Conservation (phyloP, 2,888 invertebrate species). For the Caenorhabditis macrosperma region DNA sequence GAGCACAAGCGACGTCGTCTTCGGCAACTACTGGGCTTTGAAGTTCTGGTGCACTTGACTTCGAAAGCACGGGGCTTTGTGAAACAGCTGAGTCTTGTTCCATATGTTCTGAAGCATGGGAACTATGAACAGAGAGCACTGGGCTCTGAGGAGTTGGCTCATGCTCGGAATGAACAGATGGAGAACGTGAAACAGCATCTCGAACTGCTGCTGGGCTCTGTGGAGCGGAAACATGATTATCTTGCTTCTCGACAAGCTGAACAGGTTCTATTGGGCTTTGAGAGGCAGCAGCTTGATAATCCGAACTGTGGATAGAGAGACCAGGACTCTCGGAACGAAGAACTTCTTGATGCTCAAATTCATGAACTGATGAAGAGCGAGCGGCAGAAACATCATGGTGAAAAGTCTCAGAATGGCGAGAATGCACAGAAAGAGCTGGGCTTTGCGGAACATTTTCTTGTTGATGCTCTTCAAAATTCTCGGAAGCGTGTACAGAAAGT, state of each 20-base stretch:
- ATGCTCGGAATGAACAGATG: not conserved
- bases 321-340: conserved; percentile 3
- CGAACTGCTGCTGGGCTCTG: conserved; percentile 7
- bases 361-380: not conserved
- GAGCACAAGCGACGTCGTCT: not conserved
- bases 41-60: not conserved
- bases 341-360: not conserved
- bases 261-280: conserved; percentile 10
- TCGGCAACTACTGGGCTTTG: not conserved
- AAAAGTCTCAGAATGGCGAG: not conserved
- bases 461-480: not conserved
- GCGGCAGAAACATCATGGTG: not conserved
- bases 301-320: conserved; percentile 4
- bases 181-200: not conserved
- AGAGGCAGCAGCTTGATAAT: not conserved
- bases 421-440: not conserved
- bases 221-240: not conserved
- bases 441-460: not conserved
- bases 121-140: not conserved
- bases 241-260: not conserved
- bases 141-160: conserved; percentile 23
- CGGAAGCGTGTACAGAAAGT: conserved; percentile 3
- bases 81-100: not conserved
- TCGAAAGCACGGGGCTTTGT: not conserved
- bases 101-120: not conserved